These are phyloP conservation scores for Cephus pygmeus DNA, from an alignment of 2,888 invertebrate genomes.

Conservation along the genomic window DNA sequence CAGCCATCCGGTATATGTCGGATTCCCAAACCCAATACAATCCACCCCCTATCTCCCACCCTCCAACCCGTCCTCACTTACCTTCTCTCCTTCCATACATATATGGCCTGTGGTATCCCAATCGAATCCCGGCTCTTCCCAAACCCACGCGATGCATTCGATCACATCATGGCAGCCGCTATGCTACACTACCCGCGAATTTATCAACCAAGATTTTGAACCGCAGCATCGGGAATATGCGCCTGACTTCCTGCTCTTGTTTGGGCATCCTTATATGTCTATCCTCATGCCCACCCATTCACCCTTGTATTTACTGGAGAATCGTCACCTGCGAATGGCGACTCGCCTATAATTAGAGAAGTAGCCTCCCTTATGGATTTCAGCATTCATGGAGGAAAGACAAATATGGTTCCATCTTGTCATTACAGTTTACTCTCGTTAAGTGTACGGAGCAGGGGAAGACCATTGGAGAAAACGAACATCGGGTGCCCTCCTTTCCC, in stretches of 20 bases:
- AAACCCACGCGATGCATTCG: slow-evolving; percentile 36
- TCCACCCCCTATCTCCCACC: neutral
- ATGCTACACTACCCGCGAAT: slow-evolving; percentile 39
- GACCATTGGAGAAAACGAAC: no score
- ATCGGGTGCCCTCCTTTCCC: no score
- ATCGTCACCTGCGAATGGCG: neutral
- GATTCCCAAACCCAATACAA: slow-evolving; percentile 16
- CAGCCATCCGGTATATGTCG: slow-evolving; percentile 35
- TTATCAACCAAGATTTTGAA: neutral
- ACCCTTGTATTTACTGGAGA: neutral
- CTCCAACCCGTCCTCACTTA: slow-evolving; percentile 24
- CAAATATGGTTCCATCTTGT: neutral
- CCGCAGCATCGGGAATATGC: neutral
- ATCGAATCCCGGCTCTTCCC: slow-evolving; percentile 28
- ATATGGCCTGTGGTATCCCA: slow-evolving; percentile 39
- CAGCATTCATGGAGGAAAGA: neutral
- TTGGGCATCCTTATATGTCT: neutral
- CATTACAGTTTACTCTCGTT: neutral
- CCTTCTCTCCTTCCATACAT: slow-evolving; percentile 37
- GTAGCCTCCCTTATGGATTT: neutral
- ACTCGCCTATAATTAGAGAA: neutral
- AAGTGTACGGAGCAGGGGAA: no score
- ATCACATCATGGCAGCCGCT: slow-evolving; percentile 37
- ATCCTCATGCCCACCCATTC: neutral
- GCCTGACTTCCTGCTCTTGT: neutral